Conservation (phyloP, 1,140 invertebrate genomes). For the Bombus ignitus region DNA sequence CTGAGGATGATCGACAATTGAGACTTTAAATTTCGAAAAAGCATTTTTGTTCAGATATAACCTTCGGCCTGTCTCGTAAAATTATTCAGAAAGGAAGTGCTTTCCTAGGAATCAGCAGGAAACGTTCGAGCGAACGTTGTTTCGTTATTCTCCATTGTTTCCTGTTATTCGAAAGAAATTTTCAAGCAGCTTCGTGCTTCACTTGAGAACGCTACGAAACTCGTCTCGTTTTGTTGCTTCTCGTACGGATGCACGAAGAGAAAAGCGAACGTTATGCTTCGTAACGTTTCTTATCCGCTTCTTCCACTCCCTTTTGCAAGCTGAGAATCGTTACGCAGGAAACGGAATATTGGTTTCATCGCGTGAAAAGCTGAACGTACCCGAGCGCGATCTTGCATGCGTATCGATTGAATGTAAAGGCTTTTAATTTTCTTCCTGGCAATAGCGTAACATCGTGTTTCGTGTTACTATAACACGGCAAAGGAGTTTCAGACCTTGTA, state of each 20-base stretch:
- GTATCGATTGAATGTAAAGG: background rate
- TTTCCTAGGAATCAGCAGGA: too few species aligned
- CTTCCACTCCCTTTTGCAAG: background rate
- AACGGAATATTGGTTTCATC: slow-evolving; percentile 31
- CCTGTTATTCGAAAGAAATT: slow-evolving; percentile 26
- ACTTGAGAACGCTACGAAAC: slow-evolving; percentile 19
- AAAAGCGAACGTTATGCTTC: slow-evolving; percentile 9
- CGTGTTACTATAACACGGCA: background rate
- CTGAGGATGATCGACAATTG: too few species aligned
- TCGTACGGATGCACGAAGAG: background rate
- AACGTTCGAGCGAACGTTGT: background rate
- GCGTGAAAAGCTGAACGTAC: background rate
- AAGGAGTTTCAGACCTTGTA: background rate
- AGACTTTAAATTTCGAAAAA: too few species aligned
- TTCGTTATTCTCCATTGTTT: background rate
- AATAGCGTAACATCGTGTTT: background rate
- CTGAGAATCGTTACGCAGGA: slow-evolving; percentile 15
- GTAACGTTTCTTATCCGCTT: slow-evolving; percentile 8
- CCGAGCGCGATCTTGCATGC: background rate
- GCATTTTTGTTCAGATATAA: too few species aligned
- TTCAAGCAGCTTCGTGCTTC: slow-evolving; percentile 26
- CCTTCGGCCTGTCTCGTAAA: too few species aligned
- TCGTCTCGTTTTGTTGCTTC: background rate
- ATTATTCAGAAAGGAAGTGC: background rate
- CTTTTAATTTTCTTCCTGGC: slow-evolving; percentile 10